phyloP scores from a whole-genome alignment of 1,140 invertebrate species.

The Zaprionus ornatus region DNA sequence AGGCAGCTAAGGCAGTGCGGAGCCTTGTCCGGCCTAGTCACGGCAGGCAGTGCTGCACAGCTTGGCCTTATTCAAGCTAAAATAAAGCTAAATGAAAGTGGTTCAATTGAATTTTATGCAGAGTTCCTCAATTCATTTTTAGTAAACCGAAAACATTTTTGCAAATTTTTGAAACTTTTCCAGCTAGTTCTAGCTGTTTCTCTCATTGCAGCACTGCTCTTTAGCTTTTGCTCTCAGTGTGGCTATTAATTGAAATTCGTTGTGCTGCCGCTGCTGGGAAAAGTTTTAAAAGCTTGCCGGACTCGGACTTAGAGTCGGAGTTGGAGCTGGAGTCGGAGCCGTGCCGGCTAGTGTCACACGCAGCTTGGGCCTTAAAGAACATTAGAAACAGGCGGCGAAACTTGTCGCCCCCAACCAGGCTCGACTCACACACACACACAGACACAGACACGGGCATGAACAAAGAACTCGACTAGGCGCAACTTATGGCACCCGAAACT shows the following conservation, averaged over 20 bases:
- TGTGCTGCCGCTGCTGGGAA: slow-evolving; percentile 54
- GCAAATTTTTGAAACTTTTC: background rate
- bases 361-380: slow-evolving; percentile 69
- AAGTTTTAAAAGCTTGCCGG: slow-evolving; percentile 68
- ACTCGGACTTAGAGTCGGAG: slow-evolving; percentile 19
- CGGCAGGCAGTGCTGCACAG: background rate
- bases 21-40: background rate
- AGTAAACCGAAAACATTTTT: too few relatives aligned
- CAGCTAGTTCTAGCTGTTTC: background rate
- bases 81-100: background rate
- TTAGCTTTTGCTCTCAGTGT: slow-evolving; percentile 40
- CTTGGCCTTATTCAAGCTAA: background rate
- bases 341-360: slow-evolving; percentile 40
- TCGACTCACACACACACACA: background rate
- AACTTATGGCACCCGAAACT: slow-evolving; percentile 44
- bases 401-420: slow-evolving; percentile 51
- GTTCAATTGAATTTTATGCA: too few relatives aligned
- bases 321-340: background rate
- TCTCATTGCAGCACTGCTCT: slow-evolving; percentile 14
- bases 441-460: background rate
- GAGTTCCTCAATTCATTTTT: too few relatives aligned
- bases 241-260: slow-evolving; percentile 81
- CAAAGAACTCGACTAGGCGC: slow-evolving; percentile 8
- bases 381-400: slow-evolving; percentile 74
- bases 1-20: slow-evolving; percentile 27